Conservation (phyloP, 92 coral and sea anemone genomes). For the Parazoanthus atlanticus region DNA sequence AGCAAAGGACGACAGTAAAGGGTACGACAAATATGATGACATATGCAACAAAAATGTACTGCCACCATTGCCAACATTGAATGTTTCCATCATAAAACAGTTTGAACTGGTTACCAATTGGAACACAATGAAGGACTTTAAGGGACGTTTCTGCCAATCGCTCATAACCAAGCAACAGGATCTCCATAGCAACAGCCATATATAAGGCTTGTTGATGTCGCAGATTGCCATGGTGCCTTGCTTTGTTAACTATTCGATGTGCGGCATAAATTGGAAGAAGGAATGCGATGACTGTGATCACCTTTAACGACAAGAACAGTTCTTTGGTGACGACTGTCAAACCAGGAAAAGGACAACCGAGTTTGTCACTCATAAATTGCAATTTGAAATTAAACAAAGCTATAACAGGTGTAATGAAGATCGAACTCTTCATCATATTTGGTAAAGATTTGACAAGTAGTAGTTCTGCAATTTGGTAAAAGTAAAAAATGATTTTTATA, state of each 20-base stretch:
- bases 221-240: not conserved
- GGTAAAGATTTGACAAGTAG: slow-evolving; percentile 22
- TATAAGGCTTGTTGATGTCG: slow-evolving; percentile 20
- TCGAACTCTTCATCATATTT: not conserved
- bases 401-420: slow-evolving; percentile 5
- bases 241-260: slow-evolving; percentile 24
- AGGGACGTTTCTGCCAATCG: slow-evolving; percentile 61
- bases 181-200: slow-evolving; percentile 62
- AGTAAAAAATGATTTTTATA: not conserved
- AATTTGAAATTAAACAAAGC: slow-evolving; percentile 54
- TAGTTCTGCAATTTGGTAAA: not conserved
- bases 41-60: slow-evolving; percentile 34
- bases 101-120: slow-evolving; percentile 41
- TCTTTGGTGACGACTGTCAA: slow-evolving; percentile 66
- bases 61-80: slow-evolving; percentile 73
- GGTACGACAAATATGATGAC: slow-evolving; percentile 19
- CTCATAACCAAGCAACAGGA: slow-evolving; percentile 65
- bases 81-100: slow-evolving; percentile 62
- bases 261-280: slow-evolving; percentile 51
- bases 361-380: slow-evolving; percentile 14
- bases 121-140: slow-evolving; percentile 53
- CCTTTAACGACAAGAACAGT: slow-evolving; percentile 54
- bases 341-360: slow-evolving; percentile 74
- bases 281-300: slow-evolving; percentile 47
- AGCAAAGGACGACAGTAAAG: slow-evolving; percentile 37